Evolutionary conservation across 2,888 invertebrate species (phyloP).

Genomic region (Didymodactylos carnosus): DNA sequence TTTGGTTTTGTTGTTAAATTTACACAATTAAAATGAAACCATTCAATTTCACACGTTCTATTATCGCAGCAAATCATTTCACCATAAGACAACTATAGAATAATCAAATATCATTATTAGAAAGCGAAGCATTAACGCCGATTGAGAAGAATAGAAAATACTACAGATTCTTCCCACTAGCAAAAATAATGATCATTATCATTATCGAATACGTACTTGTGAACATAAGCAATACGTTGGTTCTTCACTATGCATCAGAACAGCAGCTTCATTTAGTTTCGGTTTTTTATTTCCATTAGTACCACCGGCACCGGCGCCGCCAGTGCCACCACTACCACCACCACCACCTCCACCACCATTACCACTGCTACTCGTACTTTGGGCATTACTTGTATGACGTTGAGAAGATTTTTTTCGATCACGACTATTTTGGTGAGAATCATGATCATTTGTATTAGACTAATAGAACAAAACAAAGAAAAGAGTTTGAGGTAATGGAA

Average conservation of each 20-base stretch:
- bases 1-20: constrained; percentile 15
- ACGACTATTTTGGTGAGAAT: not conserved
- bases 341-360: too few relatives aligned
- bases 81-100: constrained; percentile 11
- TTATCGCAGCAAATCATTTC: constrained; percentile 18
- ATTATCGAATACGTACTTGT: not conserved
- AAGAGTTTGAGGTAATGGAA: too few relatives aligned
- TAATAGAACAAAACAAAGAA: too few relatives aligned
- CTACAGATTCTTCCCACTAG: too few relatives aligned
- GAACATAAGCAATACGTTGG: not conserved
- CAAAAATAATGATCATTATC: not conserved
- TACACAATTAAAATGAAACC: constrained; percentile 18
- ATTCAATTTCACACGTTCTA: constrained; percentile 17
- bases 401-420: not conserved
- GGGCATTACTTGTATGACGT: not conserved
- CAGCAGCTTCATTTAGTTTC: not conserved
- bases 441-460: not conserved
- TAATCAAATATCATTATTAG: not conserved
- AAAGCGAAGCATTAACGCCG: too few relatives aligned
- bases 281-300: not conserved
- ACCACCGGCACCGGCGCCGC: too few relatives aligned
- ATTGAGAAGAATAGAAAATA: too few relatives aligned
- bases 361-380: not conserved
- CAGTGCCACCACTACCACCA: too few relatives aligned
- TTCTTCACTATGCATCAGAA: not conserved